These are phyloP conservation scores for Drosophila sp. DNA, from an alignment of 1,140 invertebrate species.

Conservation along the genomic window DNA sequence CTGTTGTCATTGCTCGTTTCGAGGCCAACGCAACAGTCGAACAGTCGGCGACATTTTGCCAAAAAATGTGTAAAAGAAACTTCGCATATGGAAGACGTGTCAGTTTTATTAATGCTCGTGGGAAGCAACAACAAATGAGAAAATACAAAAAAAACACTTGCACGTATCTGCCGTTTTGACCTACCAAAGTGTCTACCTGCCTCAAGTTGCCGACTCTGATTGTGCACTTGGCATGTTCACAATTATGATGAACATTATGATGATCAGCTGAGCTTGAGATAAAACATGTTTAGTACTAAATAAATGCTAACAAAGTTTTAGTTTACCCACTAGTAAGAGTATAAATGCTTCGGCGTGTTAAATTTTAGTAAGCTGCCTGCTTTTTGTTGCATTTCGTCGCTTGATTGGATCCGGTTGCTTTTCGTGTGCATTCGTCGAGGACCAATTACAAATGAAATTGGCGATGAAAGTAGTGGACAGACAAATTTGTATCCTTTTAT, in stretches of 20 bases:
- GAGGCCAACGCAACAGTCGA: conserved; percentile 29
- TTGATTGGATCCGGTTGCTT: conserved; percentile 19
- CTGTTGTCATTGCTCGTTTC: conserved; percentile 15
- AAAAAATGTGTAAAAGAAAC: conserved; percentile 35
- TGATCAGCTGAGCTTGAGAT: conserved; percentile 12
- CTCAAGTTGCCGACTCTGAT: conserved; percentile 17
- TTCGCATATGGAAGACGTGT: conserved; percentile 67
- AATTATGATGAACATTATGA: conserved; percentile 9
- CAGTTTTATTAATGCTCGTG: conserved; percentile 77
- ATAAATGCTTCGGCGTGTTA: conserved; percentile 9
- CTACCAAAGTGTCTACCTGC: conserved; percentile 44
- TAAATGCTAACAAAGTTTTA: no score
- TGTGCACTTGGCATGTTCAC: neutral
- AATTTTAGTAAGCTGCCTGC: neutral
- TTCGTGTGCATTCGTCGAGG: conserved; percentile 22
- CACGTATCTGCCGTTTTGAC: conserved; percentile 50
- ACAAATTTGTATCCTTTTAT: conserved; percentile 50
- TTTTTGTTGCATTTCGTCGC: conserved; percentile 13
- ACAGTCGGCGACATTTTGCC: conserved; percentile 33
- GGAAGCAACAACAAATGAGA: conserved; percentile 51
- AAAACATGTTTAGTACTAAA: neutral
- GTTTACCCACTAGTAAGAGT: neutral
- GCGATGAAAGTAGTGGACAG: conserved; percentile 36
- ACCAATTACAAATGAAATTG: conserved; percentile 30
- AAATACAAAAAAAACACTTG: conserved; percentile 6